A percentile compares a stretch with the other conserved stretches of the same genome.
Conservation (phyloP, 2,113 vertebrate genomes). For the Xenopus tropicalis region DNA sequence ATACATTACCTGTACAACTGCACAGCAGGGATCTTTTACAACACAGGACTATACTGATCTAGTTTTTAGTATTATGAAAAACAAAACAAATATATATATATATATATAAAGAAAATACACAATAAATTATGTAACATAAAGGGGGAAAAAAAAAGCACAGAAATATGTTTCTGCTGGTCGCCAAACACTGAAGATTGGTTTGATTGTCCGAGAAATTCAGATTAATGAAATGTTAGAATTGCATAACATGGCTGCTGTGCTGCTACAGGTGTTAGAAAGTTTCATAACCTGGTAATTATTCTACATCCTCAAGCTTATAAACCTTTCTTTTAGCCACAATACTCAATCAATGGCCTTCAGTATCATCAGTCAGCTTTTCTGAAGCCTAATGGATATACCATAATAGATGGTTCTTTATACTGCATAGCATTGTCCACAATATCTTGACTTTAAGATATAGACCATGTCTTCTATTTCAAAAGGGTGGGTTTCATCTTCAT, state of each 20-base stretch:
- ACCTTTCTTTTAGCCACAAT: too few relatives aligned
- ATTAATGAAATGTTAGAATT: slow-evolving; percentile 20
- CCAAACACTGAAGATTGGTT: slow-evolving; percentile 81
- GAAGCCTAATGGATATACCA: too few relatives aligned
- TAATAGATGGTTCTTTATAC: too few relatives aligned
- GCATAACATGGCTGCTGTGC: neutral
- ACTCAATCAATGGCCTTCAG: too few relatives aligned
- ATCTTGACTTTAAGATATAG: too few relatives aligned
- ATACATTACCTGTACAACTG: slow-evolving; percentile 57
- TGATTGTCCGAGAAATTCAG: slow-evolving; percentile 40
- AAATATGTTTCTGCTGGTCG: slow-evolving; percentile 53
- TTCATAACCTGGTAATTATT: too few relatives aligned
- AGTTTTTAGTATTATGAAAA: slow-evolving; percentile 54
- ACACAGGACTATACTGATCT: slow-evolving; percentile 71
- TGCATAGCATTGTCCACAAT: too few relatives aligned
- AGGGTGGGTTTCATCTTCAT: too few relatives aligned
- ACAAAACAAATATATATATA: slow-evolving; percentile 54
- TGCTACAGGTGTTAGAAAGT: too few relatives aligned
- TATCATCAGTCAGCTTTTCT: too few relatives aligned
- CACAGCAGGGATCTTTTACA: slow-evolving; percentile 66
- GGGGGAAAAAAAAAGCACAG: slow-evolving; percentile 54
- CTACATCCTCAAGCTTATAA: too few relatives aligned
- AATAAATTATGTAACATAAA: slow-evolving; percentile 42
- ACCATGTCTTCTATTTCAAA: too few relatives aligned
- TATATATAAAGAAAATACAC: slow-evolving; percentile 56